These are phyloP conservation scores for Hyppa rectilinea DNA, from an alignment of 2,888 invertebrate genomes.

Conservation along the genomic window DNA sequence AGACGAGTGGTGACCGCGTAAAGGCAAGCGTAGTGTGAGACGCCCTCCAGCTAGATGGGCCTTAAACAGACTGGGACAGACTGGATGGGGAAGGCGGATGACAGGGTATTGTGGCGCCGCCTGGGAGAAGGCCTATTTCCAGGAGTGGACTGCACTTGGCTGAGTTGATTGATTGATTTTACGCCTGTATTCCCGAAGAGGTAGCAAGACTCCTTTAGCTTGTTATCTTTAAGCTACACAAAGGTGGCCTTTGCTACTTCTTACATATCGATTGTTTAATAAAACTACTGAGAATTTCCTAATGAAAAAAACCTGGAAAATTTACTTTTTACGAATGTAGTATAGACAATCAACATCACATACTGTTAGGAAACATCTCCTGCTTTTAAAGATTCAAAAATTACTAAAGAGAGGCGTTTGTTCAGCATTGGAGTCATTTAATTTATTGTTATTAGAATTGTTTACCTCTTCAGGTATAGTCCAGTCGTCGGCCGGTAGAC, in stretches of 20 bases:
- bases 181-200: background rate
- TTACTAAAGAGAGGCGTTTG: background rate
- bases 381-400: background rate
- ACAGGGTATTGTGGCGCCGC: too few relatives aligned
- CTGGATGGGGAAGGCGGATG: too few relatives aligned
- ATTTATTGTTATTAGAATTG: background rate
- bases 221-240: background rate
- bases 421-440: background rate
- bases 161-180: too few relatives aligned
- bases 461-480: constrained; percentile 94
- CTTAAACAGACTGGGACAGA: too few relatives aligned
- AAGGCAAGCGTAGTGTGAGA: too few relatives aligned
- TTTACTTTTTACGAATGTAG: background rate
- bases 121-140: too few relatives aligned
- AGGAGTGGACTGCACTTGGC: too few relatives aligned
- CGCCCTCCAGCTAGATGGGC: too few relatives aligned
- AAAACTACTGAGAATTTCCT: background rate
- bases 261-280: background rate
- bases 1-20: too few relatives aligned
- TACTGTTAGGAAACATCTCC: background rate
- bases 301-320: background rate
- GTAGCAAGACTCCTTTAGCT: background rate
- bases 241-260: background rate
- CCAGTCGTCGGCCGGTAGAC: constrained; percentile 97
- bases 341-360: background rate